These are phyloP conservation scores for Sapayoa aenigma DNA, from an alignment of 2,113 vertebrate species.

Conservation along the genomic window DNA sequence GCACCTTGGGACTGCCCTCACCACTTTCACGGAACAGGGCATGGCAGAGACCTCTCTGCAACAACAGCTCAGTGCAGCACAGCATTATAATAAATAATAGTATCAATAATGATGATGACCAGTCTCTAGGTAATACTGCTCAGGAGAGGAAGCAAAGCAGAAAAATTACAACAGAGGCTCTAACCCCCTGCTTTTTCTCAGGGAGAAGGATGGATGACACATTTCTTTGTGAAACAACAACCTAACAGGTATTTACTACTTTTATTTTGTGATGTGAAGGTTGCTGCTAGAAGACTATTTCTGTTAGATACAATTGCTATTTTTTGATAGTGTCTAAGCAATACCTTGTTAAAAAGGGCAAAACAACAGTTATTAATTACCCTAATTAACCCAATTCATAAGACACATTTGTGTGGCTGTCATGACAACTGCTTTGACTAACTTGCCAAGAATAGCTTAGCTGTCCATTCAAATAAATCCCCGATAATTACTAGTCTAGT, in stretches of 20 bases:
- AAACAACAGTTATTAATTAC: slow-evolving; percentile 84
- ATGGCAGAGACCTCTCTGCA: neutral
- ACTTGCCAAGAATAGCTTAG: slow-evolving; percentile 85
- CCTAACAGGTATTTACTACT: slow-evolving; percentile 3
- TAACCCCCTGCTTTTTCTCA: neutral
- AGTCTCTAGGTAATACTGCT: neutral
- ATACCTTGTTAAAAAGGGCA: slow-evolving; percentile 71
- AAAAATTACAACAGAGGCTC: neutral
- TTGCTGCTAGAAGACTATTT: neutral
- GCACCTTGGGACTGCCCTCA: neutral
- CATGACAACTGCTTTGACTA: slow-evolving; percentile 83
- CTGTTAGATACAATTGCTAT: slow-evolving; percentile 23
- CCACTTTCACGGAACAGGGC: accelerated
- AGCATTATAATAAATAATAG: neutral
- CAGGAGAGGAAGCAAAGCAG: neutral
- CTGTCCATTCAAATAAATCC: slow-evolving; percentile 92
- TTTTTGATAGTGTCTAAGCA: slow-evolving; percentile 65
- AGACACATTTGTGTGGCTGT: slow-evolving; percentile 83
- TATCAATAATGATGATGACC: neutral
- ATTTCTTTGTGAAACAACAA: neutral
- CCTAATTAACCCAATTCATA: slow-evolving; percentile 86
- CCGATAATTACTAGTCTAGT: slow-evolving; percentile 90
- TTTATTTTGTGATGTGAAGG: neutral
- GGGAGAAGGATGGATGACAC: neutral
- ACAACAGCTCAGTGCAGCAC: accelerated